Conservation (phyloP, 2,888 invertebrate genomes). For the Drosophila kuntzei region DNA sequence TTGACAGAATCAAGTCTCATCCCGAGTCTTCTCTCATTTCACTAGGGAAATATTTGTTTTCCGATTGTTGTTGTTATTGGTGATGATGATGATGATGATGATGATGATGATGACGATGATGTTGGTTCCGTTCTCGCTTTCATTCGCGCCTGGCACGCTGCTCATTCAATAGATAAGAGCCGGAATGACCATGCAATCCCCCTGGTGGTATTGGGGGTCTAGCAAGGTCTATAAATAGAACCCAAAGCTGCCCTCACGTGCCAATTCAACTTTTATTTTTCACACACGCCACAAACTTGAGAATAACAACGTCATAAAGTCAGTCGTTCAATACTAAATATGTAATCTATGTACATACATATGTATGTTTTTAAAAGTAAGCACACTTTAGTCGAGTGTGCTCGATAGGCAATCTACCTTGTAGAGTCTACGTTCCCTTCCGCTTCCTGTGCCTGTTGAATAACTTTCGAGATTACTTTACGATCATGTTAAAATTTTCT, state of each 20-base stretch:
- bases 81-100: not conserved
- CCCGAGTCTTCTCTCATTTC: slow-evolving; percentile 5
- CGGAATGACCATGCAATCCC: slow-evolving; percentile 23
- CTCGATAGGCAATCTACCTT: not conserved
- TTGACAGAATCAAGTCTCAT: slow-evolving; percentile 21
- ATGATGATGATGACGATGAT: not conserved
- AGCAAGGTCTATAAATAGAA: slow-evolving; percentile 29
- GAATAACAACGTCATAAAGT: slow-evolving; percentile 7
- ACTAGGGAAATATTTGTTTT: slow-evolving; percentile 11
- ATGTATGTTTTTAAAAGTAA: too few species aligned
- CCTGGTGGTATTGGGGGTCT: slow-evolving; percentile 12
- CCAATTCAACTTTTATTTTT: slow-evolving; percentile 23
- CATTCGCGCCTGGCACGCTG: slow-evolving; percentile 16
- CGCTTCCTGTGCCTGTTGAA: not conserved
- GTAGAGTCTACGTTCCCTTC: not conserved
- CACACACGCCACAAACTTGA: slow-evolving; percentile 20
- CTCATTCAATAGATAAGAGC: slow-evolving; percentile 12
- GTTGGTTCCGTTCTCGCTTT: slow-evolving; percentile 18
- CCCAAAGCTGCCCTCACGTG: slow-evolving; percentile 38
- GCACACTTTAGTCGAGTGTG: too few species aligned
- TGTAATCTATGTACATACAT: not conserved
- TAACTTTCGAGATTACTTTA: not conserved
- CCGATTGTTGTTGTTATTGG: not conserved
- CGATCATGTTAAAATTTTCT: too few species aligned
- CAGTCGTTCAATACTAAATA: not conserved